Evolutionary conservation across 2,113 vertebrate genomes (phyloP).

Genomic region (Balaeniceps rex): DNA sequence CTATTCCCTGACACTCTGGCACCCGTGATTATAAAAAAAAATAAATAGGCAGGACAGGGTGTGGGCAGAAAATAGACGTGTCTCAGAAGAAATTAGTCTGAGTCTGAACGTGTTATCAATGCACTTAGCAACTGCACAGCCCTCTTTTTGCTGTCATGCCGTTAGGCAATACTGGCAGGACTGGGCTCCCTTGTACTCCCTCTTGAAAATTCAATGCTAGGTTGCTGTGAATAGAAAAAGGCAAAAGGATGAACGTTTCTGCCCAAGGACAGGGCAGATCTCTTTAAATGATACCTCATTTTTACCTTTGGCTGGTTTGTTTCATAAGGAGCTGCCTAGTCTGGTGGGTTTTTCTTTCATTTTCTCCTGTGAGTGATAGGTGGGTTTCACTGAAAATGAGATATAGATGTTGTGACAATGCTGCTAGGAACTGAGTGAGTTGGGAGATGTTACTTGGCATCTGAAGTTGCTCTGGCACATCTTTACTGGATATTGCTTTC

Average conservation of each 20-base stretch:
- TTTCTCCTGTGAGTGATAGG: not conserved
- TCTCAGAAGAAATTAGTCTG: not conserved
- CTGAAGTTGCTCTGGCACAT: not conserved
- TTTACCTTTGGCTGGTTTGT: not conserved
- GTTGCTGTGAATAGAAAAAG: not conserved
- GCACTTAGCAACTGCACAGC: not conserved
- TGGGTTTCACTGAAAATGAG: not conserved
- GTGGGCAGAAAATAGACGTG: not conserved
- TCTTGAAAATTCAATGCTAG: not conserved
- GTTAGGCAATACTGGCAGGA: not conserved
- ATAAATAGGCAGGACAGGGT: not conserved
- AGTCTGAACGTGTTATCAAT: not conserved
- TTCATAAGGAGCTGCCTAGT: not conserved
- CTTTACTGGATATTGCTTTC: not conserved
- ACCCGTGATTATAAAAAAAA: accelerated
- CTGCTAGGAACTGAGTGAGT: not conserved
- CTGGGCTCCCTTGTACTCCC: not conserved
- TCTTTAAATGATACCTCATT: not conserved
- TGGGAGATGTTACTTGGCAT: not conserved
- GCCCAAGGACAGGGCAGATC: not conserved
- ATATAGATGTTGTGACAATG: not conserved
- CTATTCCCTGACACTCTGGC: not conserved
- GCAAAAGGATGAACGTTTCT: not conserved
- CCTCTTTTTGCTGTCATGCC: not conserved
- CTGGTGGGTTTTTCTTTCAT: not conserved